Evolutionary conservation across 2,797 vertebrate species (phyloP).

Genomic region (Enteromius unitaeniatus): DNA sequence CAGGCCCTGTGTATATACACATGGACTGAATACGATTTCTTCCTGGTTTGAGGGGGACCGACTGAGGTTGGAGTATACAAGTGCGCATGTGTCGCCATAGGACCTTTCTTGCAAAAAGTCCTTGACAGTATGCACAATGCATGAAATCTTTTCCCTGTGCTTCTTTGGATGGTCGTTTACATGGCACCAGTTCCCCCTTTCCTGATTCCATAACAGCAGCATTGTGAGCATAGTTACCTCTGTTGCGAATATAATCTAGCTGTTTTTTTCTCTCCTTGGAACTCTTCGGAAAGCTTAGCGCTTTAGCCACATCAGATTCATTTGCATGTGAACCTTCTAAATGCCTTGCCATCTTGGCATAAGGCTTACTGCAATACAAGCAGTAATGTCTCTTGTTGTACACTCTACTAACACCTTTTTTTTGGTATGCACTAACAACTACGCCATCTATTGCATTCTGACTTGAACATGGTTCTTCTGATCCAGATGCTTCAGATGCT

Average conservation of each 20-base stretch:
- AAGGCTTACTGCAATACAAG: constrained; percentile 45
- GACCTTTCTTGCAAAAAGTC: constrained; percentile 39
- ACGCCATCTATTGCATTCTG: neutral
- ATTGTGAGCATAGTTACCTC: constrained; percentile 52
- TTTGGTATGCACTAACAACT: constrained; percentile 42
- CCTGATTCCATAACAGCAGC: constrained; percentile 37
- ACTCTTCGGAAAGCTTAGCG: constrained; percentile 50
- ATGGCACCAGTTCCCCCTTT: constrained; percentile 48
- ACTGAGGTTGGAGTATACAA: constrained; percentile 37
- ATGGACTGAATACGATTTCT: constrained; percentile 46
- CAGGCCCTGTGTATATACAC: constrained; percentile 19
- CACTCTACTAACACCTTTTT: constrained; percentile 36
- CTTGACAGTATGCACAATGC: constrained; percentile 53
- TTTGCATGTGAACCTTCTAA: constrained; percentile 38
- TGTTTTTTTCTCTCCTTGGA: constrained; percentile 52
- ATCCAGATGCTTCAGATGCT: constrained; percentile 16
- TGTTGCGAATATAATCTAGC: constrained; percentile 51
- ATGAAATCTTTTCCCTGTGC: constrained; percentile 35
- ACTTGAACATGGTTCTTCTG: constrained; percentile 31
- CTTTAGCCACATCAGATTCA: constrained; percentile 44
- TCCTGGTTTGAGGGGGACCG: constrained; percentile 38
- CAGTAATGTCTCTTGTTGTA: constrained; percentile 59
- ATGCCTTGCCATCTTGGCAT: constrained; percentile 53
- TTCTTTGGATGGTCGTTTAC: constrained; percentile 43
- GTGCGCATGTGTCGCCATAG: constrained; percentile 47